phyloP scores from a whole-genome alignment of 2,797 vertebrate species.

The Sternarchorhynchus goeldii region DNA sequence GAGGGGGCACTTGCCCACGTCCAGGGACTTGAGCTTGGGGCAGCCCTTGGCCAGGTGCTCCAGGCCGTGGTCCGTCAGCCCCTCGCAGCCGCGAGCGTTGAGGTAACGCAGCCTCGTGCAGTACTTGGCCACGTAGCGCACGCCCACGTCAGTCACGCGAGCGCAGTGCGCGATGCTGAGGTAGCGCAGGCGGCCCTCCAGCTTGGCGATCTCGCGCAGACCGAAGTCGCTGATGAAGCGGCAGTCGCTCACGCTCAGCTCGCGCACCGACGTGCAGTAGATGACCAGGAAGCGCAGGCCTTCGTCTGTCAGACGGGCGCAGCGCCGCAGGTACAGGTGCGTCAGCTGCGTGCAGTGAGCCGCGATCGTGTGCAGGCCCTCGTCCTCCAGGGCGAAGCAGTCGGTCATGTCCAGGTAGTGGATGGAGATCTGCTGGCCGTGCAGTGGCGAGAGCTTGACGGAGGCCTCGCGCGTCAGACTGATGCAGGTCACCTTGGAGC shows the following conservation, averaged over 20 bases:
- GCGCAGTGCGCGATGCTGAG: slow-evolving; percentile 87
- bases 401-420: slow-evolving; percentile 90
- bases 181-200: slow-evolving; percentile 83
- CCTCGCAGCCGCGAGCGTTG: slow-evolving; percentile 87
- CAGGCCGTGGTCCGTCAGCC: slow-evolving; percentile 87
- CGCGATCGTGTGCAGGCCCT: slow-evolving; percentile 86
- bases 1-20: slow-evolving; percentile 89
- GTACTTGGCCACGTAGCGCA: slow-evolving; percentile 87
- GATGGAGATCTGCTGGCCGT: slow-evolving; percentile 88
- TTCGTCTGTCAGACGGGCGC: slow-evolving; percentile 85
- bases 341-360: slow-evolving; percentile 88
- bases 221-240: slow-evolving; percentile 87
- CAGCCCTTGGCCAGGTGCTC: slow-evolving; percentile 90
- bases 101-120: slow-evolving; percentile 88
- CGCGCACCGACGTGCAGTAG: slow-evolving; percentile 82
- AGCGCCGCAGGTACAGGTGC: slow-evolving; percentile 86
- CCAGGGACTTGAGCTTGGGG: slow-evolving; percentile 85
- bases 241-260: slow-evolving; percentile 86
- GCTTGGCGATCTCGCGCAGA: slow-evolving; percentile 86
- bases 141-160: slow-evolving; percentile 84
- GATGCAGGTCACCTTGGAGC: slow-evolving; percentile 90
- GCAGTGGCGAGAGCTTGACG: slow-evolving; percentile 85
- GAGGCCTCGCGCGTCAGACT: slow-evolving; percentile 86
- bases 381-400: slow-evolving; percentile 88
- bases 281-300: slow-evolving; percentile 87